phyloP scores from a whole-genome alignment of 1,140 invertebrate genomes.

The Epicauta chinensis region DNA sequence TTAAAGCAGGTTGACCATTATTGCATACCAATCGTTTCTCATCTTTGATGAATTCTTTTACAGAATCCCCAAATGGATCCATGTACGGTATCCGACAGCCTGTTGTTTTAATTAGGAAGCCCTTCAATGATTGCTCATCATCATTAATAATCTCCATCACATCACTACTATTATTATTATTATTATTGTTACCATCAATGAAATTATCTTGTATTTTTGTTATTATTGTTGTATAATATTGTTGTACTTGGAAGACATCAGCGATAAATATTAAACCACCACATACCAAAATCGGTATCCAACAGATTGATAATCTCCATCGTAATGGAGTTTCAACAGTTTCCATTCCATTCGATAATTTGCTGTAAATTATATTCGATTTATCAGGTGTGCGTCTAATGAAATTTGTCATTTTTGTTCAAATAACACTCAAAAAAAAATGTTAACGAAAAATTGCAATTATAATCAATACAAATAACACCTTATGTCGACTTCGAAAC shows the following conservation, averaged over 20 bases:
- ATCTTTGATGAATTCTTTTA: constrained; percentile 45
- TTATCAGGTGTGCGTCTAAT: no score
- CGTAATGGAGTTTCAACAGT: constrained; percentile 6
- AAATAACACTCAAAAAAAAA: no score
- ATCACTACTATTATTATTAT: not conserved
- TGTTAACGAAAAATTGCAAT: no score
- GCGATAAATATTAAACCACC: constrained; percentile 18
- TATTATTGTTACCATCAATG: no score
- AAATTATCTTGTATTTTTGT: not conserved
- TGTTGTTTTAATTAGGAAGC: constrained; percentile 59
- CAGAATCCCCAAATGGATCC: constrained; percentile 58
- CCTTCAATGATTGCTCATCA: constrained; percentile 20
- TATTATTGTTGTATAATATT: not conserved
- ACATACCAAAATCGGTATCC: constrained; percentile 20
- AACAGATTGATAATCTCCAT: constrained; percentile 17
- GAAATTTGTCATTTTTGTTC: no score
- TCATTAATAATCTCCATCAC: not conserved
- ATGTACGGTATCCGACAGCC: constrained; percentile 76
- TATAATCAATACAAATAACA: no score
- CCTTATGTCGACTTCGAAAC: no score
- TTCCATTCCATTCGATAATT: constrained; percentile 20
- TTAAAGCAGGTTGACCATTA: constrained; percentile 47
- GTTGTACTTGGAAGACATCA: constrained; percentile 25
- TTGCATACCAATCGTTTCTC: constrained; percentile 43
- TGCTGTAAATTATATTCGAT: no score